Evolutionary conservation across 2,113 vertebrate genomes (phyloP).

Genomic region (Pteropus alecto): DNA sequence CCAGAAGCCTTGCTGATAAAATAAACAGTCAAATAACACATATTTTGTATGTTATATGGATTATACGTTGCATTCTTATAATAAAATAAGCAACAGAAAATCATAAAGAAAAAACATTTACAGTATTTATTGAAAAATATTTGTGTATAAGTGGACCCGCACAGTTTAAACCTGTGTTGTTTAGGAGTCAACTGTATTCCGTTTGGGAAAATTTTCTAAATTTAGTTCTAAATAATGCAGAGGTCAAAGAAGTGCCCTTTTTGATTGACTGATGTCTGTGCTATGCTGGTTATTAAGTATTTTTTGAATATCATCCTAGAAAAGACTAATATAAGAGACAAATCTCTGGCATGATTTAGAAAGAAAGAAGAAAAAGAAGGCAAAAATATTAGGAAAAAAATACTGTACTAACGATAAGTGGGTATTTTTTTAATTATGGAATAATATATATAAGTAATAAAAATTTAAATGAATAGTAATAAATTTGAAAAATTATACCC

Average conservation of each 20-base stretch:
- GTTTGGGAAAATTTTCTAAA: neutral
- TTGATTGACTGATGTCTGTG: neutral
- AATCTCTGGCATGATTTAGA: neutral
- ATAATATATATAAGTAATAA: neutral
- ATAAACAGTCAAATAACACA: no score
- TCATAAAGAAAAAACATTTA: neutral
- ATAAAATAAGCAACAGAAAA: no score
- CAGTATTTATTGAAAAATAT: neutral
- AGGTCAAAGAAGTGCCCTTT: neutral
- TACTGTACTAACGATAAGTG: neutral
- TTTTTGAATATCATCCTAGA: neutral
- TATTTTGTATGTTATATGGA: no score
- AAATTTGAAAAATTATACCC: neutral
- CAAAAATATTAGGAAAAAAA: neutral
- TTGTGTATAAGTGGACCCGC: neutral
- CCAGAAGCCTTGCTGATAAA: no score
- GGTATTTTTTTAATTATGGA: neutral
- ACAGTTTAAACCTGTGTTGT: neutral
- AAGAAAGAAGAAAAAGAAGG: neutral
- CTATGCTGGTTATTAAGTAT: neutral
- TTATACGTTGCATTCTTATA: no score
- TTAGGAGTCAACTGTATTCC: neutral
- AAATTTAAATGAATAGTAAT: neutral
- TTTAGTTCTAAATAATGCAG: neutral
- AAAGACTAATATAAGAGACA: neutral